phyloP scores from a whole-genome alignment of 2,888 invertebrate species.

The Lottia gigantea region DNA sequence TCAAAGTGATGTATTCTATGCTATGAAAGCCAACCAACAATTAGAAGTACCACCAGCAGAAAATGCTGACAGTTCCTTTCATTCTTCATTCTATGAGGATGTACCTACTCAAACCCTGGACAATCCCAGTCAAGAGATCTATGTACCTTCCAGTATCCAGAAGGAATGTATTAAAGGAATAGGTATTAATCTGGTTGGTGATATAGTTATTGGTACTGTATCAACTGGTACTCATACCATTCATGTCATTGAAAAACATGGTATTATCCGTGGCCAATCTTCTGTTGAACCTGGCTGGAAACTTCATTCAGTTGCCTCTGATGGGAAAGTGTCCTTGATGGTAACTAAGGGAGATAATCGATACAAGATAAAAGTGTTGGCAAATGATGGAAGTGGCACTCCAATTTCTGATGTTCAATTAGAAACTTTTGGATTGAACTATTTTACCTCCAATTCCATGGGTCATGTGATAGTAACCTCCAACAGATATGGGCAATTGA shows the following conservation, averaged over 20 bases:
- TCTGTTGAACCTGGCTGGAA: slow-evolving; percentile 50
- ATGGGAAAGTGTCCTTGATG: slow-evolving; percentile 53
- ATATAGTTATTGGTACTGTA: slow-evolving; percentile 54
- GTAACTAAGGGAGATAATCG: slow-evolving; percentile 54
- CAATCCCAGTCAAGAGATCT: slow-evolving; percentile 42
- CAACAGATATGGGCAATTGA: slow-evolving; percentile 49
- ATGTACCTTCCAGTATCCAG: slow-evolving; percentile 48
- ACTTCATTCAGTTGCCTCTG: slow-evolving; percentile 53
- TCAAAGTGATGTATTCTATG: slow-evolving; percentile 41
- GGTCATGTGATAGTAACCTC: slow-evolving; percentile 53
- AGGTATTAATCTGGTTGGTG: slow-evolving; percentile 41
- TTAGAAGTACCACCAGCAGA: not conserved
- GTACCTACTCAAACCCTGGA: slow-evolving; percentile 32
- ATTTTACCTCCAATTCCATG: slow-evolving; percentile 45
- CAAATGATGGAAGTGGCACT: slow-evolving; percentile 48
- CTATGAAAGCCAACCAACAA: slow-evolving; percentile 28
- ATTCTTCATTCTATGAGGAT: slow-evolving; percentile 18
- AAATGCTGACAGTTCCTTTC: slow-evolving; percentile 36
- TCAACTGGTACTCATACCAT: slow-evolving; percentile 45
- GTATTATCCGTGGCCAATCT: slow-evolving; percentile 53
- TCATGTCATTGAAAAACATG: slow-evolving; percentile 54
- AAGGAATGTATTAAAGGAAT: slow-evolving; percentile 53
- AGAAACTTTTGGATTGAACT: slow-evolving; percentile 56
- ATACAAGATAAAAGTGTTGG: slow-evolving; percentile 56
- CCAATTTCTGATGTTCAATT: slow-evolving; percentile 48